Evolutionary conservation across 2,797 vertebrate species (phyloP), one percentile per base, ranked within the genome.

Genomic region (Enteromius viviparus): DNA sequence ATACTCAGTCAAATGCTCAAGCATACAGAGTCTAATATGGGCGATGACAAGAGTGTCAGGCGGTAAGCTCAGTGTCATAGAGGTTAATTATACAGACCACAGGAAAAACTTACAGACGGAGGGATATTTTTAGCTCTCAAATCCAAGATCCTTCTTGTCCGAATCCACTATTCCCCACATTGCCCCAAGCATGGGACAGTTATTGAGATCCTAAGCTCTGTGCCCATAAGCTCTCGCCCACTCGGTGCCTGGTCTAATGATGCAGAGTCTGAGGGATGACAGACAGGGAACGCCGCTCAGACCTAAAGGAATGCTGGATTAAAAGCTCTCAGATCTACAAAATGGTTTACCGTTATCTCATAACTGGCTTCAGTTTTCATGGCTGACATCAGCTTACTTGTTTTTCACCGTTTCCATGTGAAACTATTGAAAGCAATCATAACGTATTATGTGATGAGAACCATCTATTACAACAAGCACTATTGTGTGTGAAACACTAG

Each of bases 61-160:
- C 8, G 32, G 76, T 68, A 49, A n/a, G 64, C 53, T 80, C 53
- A 37, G 19, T 32, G 51, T 71, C 40, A 23, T 58, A 45, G 29
- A 82, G 70, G n/a, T 34, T 82, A 65, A 47, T 81, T 51, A 47
- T 55, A 15, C 6, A 84, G 53, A 58, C 58, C 81, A 74, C 12
- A 60, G 51, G 66, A 72, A 77, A 45, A 64, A 45, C 76, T 45
- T 53, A 75, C 84, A 85, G 85, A 69, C 76, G 76, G 76, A 87
- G 60, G 47, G 80, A 85, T 88, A 87, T 86, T 82, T 88, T 78
- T 85, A 69, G 84, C 83, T 58, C 77, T 76, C 64, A 71, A 88
- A 88, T 84, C 64, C 76, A 83, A 81, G 66, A 86, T 86, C 70
- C 71, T 82, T 75, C 49, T 65, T 85, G 84, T 88, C 29, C 45